Base-by-base conservation (phyloP, 2,888 invertebrate genomes). In the Dryocosmus kuriphilus region DNA sequence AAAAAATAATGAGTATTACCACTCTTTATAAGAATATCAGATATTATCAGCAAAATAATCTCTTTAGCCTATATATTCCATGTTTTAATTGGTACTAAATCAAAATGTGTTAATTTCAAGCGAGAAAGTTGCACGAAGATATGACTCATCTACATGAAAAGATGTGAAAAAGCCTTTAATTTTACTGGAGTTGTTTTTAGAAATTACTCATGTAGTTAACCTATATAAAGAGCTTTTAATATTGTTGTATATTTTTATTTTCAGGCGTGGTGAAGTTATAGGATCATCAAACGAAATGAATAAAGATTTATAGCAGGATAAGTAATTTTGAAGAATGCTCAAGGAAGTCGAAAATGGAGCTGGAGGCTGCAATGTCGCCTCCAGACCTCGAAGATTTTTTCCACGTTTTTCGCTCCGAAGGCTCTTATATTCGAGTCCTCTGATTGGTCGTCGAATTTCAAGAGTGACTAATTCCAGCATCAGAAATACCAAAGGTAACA, bases 381-480 rank as follows among this genome's bases (percentile, higher is more conserved):
- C 88, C 14, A 87, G 91, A 80, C 86, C 88, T 76, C 85, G 90
- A 67, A 86, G 91, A 83, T 75, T 90, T 75, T 87, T 94, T 84
- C 92, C 93, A 32, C 90, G 95, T 86, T 95, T 95, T 93, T 96
- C 95, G 27, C 91, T 96, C 60, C 93, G 95, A 67, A 93, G 95
- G 81, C 92, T 96, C 81, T 93, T 96, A 78, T 94, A 95, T 79
- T 94, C 95, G 85, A 95, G 95, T 89, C 95, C 95, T 4, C 92
- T 95, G 27, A 93, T 95, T 77, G 95, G 95, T 55, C 93, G 95
- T 75, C 93, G 95, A 86, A 93, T 95, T 74, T 86, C 87, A 27
- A 88, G 91, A 57, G 88, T 90, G 27, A 81, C 89, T 9, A 88
- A 86, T 74, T 86, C 89, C 1, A 84, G 82, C 65, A 87, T 81